Conservation (phyloP, 64 coral and sea anemone genomes). For the Dendronephthya gigantea region DNA sequence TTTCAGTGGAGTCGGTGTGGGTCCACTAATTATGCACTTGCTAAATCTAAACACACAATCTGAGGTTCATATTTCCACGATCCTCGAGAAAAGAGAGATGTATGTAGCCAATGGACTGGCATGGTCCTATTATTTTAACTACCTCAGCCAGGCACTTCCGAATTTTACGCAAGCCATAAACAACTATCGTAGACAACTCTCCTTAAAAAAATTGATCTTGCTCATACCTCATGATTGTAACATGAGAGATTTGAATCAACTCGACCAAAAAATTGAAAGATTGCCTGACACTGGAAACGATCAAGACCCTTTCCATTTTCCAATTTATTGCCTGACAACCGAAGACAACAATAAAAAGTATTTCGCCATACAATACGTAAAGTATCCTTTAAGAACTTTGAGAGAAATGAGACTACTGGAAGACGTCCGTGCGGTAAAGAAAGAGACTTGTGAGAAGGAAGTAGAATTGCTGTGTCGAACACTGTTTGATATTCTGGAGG, state of each 20-base stretch:
- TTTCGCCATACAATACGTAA: neutral
- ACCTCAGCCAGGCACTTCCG: neutral
- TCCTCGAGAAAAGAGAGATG: neutral
- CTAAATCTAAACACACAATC: neutral
- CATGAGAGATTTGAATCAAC: neutral
- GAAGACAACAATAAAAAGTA: neutral
- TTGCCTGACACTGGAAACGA: neutral
- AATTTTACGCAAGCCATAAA: neutral
- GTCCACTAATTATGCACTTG: neutral
- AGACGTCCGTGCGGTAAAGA: neutral
- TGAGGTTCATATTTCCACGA: neutral
- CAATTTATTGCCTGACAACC: neutral
- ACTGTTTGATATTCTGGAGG: neutral
- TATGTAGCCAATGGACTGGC: neutral
- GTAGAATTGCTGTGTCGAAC: neutral
- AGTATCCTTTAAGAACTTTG: neutral
- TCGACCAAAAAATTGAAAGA: neutral
- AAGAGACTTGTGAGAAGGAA: neutral
- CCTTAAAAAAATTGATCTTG: neutral
- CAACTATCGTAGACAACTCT: neutral
- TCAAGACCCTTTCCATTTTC: neutral
- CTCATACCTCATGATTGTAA: neutral
- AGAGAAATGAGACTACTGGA: neutral
- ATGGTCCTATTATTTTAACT: constrained; percentile 7
- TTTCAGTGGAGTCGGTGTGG: neutral